Conservation (phyloP, 2,113 vertebrate genomes). For the Thomomys bottae region DNA sequence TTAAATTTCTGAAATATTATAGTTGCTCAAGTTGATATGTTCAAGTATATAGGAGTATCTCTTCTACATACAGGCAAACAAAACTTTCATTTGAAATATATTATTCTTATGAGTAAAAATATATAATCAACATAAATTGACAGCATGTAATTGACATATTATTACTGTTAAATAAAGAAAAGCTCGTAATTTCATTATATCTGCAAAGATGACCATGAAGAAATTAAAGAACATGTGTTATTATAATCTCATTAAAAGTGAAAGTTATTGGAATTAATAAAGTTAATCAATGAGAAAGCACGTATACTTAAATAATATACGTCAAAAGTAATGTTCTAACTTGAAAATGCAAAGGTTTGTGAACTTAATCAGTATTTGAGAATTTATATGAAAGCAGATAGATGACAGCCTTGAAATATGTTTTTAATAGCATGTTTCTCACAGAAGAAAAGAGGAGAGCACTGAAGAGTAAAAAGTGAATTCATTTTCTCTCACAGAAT, state of each 20-base stretch:
- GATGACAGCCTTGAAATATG: not conserved
- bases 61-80: not conserved
- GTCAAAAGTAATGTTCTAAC: not conserved
- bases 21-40: not conserved
- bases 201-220: not conserved
- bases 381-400: not conserved
- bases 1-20: constrained; percentile 3
- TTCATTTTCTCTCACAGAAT: constrained; percentile 23
- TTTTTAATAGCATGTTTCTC: constrained; percentile 5
- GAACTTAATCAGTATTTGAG: not conserved
- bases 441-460: constrained; percentile 21
- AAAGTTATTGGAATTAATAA: constrained; percentile 32
- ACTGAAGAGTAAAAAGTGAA: not conserved
- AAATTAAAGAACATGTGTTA: not conserved
- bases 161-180: not conserved
- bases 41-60: not conserved
- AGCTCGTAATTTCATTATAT: not conserved
- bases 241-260: not conserved
- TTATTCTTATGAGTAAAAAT: not conserved
- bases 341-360: not conserved
- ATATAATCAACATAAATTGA: not conserved
- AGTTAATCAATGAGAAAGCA: not conserved
- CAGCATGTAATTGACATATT: not conserved
- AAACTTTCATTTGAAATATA: not conserved
- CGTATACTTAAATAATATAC: constrained; percentile 11